phyloP scores from a whole-genome alignment of 2,113 vertebrate genomes.

The Nymphicus hollandicus region DNA sequence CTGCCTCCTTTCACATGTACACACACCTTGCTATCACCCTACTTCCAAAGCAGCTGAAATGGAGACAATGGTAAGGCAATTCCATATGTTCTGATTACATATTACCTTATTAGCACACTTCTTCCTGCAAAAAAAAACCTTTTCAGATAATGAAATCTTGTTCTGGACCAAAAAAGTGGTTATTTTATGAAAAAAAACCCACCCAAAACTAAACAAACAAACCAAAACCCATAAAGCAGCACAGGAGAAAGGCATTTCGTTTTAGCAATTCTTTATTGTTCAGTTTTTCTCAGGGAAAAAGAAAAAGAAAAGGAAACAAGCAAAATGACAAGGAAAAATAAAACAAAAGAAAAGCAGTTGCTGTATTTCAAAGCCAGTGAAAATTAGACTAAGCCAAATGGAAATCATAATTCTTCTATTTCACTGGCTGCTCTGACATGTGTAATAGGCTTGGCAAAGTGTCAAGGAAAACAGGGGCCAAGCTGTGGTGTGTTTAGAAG shows the following conservation, averaged over 20 bases:
- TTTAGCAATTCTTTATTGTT: not conserved
- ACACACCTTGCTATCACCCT: not conserved
- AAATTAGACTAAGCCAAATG: conserved; percentile 78
- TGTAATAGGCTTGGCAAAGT: conserved; percentile 73
- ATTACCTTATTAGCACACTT: conserved; percentile 28
- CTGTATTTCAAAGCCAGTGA: conserved; percentile 67
- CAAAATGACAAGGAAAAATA: not conserved
- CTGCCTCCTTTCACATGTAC: not conserved
- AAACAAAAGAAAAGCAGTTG: conserved; percentile 49
- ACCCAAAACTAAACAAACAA: not conserved
- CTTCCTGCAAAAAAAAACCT: not conserved
- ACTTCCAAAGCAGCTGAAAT: not conserved
- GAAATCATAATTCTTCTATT: conserved; percentile 74
- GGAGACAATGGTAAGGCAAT: conserved; percentile 5
- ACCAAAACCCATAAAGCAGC: not conserved
- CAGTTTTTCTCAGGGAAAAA: not conserved
- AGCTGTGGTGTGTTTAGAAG: conserved; percentile 22
- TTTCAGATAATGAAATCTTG: conserved; percentile 50
- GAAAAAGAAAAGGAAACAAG: not conserved
- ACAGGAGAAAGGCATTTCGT: not conserved
- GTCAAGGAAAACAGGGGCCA: conserved; percentile 68
- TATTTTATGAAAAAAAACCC: not conserved
- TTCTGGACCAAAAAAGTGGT: not conserved
- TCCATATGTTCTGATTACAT: conserved; percentile 54
- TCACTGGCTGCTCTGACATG: conserved; percentile 60